Percentiles rank a stretch among this genome's conserved stretches.
Conservation (phyloP, 2,113 vertebrate genomes). For the Equus quagga region DNA sequence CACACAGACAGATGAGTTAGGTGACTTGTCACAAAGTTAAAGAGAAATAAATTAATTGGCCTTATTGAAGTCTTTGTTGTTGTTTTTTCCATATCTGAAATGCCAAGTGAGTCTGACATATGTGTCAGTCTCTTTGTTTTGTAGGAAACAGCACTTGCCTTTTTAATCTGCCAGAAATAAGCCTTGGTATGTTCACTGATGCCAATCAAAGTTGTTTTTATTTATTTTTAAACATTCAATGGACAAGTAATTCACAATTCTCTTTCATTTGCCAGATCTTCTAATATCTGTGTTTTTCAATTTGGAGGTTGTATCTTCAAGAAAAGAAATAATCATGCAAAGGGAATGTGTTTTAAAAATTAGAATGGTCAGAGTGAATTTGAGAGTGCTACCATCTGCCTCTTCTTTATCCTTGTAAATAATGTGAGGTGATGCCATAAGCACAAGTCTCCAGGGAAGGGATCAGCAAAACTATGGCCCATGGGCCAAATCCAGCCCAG, state of each 20-base stretch:
- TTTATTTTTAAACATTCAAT: conserved; percentile 49
- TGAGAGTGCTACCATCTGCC: fast-evolving
- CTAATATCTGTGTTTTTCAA: not conserved
- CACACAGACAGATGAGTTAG: not conserved
- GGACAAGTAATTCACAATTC: conserved; percentile 18
- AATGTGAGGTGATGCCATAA: fast-evolving
- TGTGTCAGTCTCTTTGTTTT: conserved; percentile 16
- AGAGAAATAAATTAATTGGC: conserved; percentile 49
- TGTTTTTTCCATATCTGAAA: not conserved
- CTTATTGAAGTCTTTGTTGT: conserved; percentile 23
- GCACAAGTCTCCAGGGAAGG: not conserved
- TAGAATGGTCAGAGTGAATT: not conserved
- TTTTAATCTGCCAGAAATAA: conserved; percentile 57
- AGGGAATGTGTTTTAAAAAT: not conserved
- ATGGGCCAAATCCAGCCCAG: not conserved
- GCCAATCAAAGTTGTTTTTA: conserved; percentile 34
- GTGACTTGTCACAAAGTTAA: not conserved
- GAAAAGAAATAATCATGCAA: not conserved
- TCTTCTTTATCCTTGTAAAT: not conserved
- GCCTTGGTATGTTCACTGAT: not conserved
- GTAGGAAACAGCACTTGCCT: not conserved
- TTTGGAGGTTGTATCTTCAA: not conserved
- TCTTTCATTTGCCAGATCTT: conserved; percentile 17
- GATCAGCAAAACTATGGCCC: not conserved
- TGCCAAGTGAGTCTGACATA: not conserved